Evolutionary conservation across 2,113 vertebrate genomes (phyloP), one percentile per base, ranked within the genome.

Genomic region (Pteronura brasiliensis): DNA sequence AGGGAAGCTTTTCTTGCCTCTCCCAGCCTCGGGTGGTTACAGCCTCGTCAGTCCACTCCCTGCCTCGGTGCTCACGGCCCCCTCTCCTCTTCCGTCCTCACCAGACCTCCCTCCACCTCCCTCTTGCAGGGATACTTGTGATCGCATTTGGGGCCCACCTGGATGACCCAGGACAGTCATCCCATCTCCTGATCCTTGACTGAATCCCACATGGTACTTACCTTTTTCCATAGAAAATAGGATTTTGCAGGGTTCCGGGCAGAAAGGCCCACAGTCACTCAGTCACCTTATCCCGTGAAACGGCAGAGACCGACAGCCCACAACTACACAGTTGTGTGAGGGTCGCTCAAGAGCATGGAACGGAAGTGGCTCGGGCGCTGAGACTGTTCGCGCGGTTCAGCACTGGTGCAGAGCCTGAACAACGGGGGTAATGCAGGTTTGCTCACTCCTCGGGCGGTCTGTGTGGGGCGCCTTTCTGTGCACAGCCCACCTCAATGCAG

Each of bases 401-500:
- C 81, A 1, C 59, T 1, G 42, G 36, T n/a, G 6, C 4, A 10
- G 0, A 7, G 0, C 10, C 14, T 2, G 71, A 67, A 15, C 23
- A 4, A 1, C 17, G 0, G 0, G 61, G n/a, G n/a, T 55, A 18
- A 55, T 18, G 52, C 52, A 1, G 9, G 57, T 12, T 23, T 44
- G 36, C 20, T 9, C 34, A 0, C 47, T 12, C 9, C 0, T 18
- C 4, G 7, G 29, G 61, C 2, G 3, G n/a, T 4, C 49, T 23
- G 8, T 12, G 49, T 13, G 39, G 52, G 71, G 69, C 0, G 0
- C 47, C 52, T 77, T n/a, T 85, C 36, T 52, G 25, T 55, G 81
- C 44, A 1, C 36, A n/a, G 61, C 4, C 27, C 1, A 1, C 27
- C 27, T 4, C 7, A 1, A 14, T 4, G 0, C 29, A 8, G n/a